A percentile compares a stretch with the other conserved stretches of the same genome.
These are phyloP conservation scores for Cataglyphis albicans DNA, from an alignment of 2,888 invertebrate species.

Conservation along the genomic window DNA sequence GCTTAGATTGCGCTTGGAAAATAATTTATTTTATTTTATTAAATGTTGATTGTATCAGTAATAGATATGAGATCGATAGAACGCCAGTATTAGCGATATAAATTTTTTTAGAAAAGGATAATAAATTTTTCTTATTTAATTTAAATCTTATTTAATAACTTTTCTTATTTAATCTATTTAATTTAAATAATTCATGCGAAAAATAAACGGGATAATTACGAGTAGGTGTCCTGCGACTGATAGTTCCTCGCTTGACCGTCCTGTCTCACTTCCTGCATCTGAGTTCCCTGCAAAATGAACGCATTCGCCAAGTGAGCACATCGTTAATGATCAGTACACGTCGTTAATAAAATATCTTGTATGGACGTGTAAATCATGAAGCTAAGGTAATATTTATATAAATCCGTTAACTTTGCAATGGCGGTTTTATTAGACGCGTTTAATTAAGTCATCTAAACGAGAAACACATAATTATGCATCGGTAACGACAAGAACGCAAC, in stretches of 20 bases:
- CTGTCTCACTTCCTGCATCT: conserved; percentile 81
- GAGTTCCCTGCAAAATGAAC: conserved; percentile 75
- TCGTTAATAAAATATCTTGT: conserved; percentile 29
- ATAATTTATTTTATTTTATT: not conserved
- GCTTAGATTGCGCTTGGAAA: not conserved
- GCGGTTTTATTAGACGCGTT: conserved; percentile 40
- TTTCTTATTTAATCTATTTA: too few relatives aligned
- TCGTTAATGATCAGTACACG: conserved; percentile 21
- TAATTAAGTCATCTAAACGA: conserved; percentile 44
- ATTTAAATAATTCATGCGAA: conserved; percentile 4
- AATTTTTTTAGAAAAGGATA: not conserved
- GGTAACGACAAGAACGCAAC: conserved; percentile 2
- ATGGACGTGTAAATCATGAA: conserved; percentile 21
- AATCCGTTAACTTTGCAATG: conserved; percentile 26
- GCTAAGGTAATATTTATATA: conserved; percentile 25
- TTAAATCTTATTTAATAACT: too few relatives aligned
- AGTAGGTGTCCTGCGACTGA: conserved; percentile 80
- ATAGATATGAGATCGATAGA: not conserved
- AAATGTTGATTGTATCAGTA: not conserved
- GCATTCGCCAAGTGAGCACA: not conserved
- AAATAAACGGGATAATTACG: conserved; percentile 77
- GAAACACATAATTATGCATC: conserved; percentile 19
- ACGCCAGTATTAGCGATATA: not conserved
- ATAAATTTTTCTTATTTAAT: too few relatives aligned
- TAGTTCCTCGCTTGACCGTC: conserved; percentile 79